phyloP scores from a whole-genome alignment of 2,113 vertebrate genomes.

The Megalops atlanticus region DNA sequence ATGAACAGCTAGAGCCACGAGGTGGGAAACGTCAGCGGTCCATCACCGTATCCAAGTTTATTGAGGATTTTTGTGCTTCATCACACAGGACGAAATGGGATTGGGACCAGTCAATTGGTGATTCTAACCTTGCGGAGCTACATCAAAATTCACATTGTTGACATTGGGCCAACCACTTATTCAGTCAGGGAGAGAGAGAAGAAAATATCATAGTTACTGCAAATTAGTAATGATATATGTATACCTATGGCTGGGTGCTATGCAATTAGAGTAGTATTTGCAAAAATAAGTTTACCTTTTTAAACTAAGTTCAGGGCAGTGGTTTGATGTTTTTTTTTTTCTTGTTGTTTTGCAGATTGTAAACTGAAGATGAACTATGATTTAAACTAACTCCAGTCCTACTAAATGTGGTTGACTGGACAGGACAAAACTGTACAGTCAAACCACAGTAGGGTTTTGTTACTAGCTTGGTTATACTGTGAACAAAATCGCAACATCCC shows the following conservation, averaged over 20 bases:
- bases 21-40: too few relatives aligned
- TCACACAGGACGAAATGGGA: background rate
- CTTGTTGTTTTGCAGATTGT: too few relatives aligned
- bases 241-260: background rate
- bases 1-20: too few relatives aligned
- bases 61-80: background rate
- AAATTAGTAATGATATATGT: background rate
- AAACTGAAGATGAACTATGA: too few relatives aligned
- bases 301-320: background rate
- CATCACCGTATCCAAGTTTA: background rate
- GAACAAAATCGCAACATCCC: too few relatives aligned
- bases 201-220: too few relatives aligned
- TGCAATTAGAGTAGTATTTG: background rate
- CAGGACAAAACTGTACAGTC: too few relatives aligned
- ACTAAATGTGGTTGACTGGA: too few relatives aligned
- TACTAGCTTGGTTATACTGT: too few relatives aligned
- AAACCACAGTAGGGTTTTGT: too few relatives aligned
- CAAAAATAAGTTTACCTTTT: background rate
- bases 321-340: background rate
- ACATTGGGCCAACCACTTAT: background rate
- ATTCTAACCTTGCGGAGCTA: background rate
- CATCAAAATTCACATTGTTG: background rate
- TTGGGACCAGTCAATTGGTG: background rate
- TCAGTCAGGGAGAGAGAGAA: background rate
- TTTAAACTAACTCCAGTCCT: too few relatives aligned